phyloP scores from a whole-genome alignment of 2,888 invertebrate species.

The Pachycephus smyrnensis region DNA sequence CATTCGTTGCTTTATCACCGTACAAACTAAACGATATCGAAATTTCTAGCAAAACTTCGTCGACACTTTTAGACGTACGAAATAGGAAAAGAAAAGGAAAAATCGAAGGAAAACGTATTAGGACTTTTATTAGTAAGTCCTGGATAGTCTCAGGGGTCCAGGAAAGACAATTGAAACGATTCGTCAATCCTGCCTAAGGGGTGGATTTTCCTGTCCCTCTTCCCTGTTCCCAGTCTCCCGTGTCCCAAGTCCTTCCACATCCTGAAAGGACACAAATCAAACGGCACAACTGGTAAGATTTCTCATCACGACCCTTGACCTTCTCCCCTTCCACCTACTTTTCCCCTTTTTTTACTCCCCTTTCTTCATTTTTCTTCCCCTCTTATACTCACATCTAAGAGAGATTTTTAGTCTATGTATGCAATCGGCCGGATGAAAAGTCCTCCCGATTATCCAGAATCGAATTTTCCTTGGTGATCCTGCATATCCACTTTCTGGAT shows the following conservation, averaged over 20 bases:
- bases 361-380: neutral
- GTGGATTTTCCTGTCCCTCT: neutral
- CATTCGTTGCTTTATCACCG: neutral
- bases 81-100: neutral
- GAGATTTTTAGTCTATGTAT: neutral
- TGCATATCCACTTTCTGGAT: neutral
- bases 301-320: neutral
- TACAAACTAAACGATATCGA: neutral
- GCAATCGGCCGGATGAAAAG: neutral
- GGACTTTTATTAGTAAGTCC: conserved; percentile 37
- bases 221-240: neutral
- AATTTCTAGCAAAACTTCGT: neutral
- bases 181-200: conserved; percentile 35
- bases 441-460: neutral
- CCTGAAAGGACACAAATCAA: neutral
- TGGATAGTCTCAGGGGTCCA: conserved; percentile 26
- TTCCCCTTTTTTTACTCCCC: neutral
- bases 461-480: neutral
- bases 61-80: neutral
- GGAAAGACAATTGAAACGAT: conserved; percentile 47
- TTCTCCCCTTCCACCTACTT: neutral
- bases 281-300: neutral
- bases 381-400: neutral
- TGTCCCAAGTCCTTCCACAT: neutral
- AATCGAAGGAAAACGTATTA: neutral